phyloP scores from a whole-genome alignment of 2,888 invertebrate genomes.

The Drosophila yooni region DNA sequence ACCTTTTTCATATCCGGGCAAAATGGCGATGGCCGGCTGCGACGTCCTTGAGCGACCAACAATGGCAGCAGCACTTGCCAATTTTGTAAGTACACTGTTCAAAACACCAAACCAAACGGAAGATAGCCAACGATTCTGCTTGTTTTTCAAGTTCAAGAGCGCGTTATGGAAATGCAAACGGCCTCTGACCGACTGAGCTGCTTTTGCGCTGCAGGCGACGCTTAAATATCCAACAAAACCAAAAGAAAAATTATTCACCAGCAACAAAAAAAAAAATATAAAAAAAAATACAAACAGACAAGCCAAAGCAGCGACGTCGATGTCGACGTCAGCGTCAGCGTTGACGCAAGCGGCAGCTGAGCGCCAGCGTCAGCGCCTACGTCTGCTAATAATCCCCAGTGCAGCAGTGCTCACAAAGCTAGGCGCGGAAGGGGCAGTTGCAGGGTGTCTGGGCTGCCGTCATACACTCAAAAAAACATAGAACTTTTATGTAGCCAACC shows the following conservation, averaged over 20 bases:
- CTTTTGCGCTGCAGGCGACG: slow-evolving; percentile 55
- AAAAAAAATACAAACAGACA: slow-evolving; percentile 16
- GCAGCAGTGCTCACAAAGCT: slow-evolving; percentile 15
- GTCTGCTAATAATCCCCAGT: slow-evolving; percentile 40
- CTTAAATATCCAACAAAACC: slow-evolving; percentile 66
- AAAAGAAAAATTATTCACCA: slow-evolving; percentile 11
- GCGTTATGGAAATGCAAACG: slow-evolving; percentile 54
- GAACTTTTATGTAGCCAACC: no score
- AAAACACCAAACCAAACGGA: background rate
- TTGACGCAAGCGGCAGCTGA: background rate
- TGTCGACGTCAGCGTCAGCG: background rate
- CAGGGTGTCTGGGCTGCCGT: background rate
- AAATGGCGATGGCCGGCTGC: slow-evolving; percentile 5
- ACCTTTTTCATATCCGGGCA: slow-evolving; percentile 67
- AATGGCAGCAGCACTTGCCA: slow-evolving; percentile 1
- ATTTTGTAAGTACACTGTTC: background rate
- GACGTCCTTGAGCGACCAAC: slow-evolving; percentile 25
- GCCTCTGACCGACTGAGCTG: slow-evolving; percentile 75
- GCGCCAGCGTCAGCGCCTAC: slow-evolving; percentile 21
- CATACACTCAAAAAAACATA: background rate
- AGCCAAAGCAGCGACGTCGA: slow-evolving; percentile 28
- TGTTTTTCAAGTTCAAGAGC: slow-evolving; percentile 60
- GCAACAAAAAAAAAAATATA: background rate
- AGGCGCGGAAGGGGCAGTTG: background rate
- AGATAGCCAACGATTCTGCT: slow-evolving; percentile 14